A percentile compares a stretch with the other conserved stretches of the same genome.
These are phyloP conservation scores for Pogona vitticeps DNA, from an alignment of 2,113 vertebrate species.

Conservation along the genomic window DNA sequence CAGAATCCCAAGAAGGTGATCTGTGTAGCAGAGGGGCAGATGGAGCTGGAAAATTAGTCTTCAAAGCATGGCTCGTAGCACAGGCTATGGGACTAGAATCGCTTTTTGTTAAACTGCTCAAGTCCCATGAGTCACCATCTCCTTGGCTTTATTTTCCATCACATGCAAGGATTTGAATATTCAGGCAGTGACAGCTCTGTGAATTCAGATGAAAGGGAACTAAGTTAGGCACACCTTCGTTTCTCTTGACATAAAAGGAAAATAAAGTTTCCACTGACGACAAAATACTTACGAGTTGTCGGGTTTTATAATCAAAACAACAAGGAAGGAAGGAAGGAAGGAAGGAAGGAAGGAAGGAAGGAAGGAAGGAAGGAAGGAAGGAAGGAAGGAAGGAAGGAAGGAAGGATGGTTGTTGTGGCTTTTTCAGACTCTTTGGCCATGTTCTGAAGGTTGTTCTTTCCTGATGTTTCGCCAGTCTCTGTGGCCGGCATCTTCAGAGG, in stretches of 20 bases:
- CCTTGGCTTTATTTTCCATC: slow-evolving; percentile 38
- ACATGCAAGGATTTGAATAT: slow-evolving; percentile 29
- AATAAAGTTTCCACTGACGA: neutral
- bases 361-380: neutral
- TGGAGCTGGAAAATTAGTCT: slow-evolving; percentile 46
- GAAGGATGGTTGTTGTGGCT: neutral
- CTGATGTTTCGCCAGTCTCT: no score
- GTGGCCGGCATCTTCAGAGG: no score
- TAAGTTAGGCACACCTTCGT: neutral
- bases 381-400: neutral
- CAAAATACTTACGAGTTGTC: neutral
- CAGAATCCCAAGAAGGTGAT: slow-evolving; percentile 53
- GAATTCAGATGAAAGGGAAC: slow-evolving; percentile 11
- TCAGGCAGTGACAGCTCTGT: slow-evolving; percentile 5
- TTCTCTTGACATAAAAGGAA: neutral
- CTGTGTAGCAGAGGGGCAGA: slow-evolving; percentile 51
- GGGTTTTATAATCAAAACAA: neutral
- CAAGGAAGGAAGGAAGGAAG: neutral
- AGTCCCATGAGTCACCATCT: slow-evolving; percentile 15
- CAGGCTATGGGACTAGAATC: slow-evolving; percentile 30
- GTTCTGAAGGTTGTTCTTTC: no score
- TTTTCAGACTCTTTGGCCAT: no score
- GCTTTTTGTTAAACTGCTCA: slow-evolving; percentile 22
- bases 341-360: neutral
- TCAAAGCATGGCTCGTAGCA: slow-evolving; percentile 25